phyloP scores from a whole-genome alignment of 2,797 vertebrate species.

The Mus minutoides region DNA sequence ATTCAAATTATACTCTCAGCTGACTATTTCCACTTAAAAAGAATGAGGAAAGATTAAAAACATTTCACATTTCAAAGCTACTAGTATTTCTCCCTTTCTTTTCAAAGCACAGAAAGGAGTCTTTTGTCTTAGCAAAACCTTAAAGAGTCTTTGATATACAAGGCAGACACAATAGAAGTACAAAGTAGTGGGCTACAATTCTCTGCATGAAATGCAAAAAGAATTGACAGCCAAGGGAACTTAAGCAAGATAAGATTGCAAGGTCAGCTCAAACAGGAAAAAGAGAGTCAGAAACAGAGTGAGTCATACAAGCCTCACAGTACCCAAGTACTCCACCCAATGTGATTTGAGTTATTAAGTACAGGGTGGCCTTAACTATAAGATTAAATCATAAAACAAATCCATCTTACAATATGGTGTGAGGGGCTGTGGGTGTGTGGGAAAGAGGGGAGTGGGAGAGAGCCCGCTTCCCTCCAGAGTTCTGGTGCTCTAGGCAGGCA shows the following conservation, averaged over 20 bases:
- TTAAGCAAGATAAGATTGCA: neutral
- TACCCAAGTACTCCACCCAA: neutral
- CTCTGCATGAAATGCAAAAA: slow-evolving; percentile 26
- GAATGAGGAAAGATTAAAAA: neutral
- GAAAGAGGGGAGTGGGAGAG: too few relatives aligned
- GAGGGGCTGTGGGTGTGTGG: too few relatives aligned
- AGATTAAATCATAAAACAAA: neutral
- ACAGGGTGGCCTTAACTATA: neutral
- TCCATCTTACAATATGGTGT: too few relatives aligned
- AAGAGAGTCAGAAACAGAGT: neutral
- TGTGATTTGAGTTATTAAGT: slow-evolving; percentile 3
- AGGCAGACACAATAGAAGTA: slow-evolving; percentile 16
- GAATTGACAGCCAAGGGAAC: neutral
- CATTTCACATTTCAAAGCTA: slow-evolving; percentile 63
- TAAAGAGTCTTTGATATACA: slow-evolving; percentile 71
- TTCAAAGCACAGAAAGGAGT: slow-evolving; percentile 13
- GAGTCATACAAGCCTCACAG: neutral
- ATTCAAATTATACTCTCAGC: neutral
- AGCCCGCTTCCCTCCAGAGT: too few relatives aligned
- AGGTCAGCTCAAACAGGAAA: neutral
- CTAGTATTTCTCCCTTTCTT: neutral
- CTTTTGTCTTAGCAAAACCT: slow-evolving; percentile 71
- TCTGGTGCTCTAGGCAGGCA: too few relatives aligned
- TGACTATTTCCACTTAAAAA: neutral
- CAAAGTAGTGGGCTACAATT: slow-evolving; percentile 9